Evolutionary conservation across 2,888 invertebrate species (phyloP).

Genomic region (Zaprionus bogoriensis): DNA sequence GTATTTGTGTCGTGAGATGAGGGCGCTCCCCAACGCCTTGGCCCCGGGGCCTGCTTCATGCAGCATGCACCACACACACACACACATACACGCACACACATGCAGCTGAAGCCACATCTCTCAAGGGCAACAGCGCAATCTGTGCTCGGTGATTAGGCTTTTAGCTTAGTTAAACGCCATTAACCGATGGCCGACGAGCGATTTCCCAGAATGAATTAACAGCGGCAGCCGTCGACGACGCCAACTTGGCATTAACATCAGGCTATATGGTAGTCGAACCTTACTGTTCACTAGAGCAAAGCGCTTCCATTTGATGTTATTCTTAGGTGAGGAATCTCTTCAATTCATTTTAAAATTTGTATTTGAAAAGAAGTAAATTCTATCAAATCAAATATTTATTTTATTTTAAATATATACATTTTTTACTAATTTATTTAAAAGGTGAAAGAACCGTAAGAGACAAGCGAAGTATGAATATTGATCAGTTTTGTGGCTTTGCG

Average conservation of each 20-base stretch:
- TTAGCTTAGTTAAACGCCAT: slow-evolving; percentile 57
- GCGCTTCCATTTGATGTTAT: no score
- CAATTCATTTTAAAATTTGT: no score
- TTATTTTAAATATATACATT: no score
- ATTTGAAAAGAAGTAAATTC: no score
- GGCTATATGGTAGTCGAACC: not conserved
- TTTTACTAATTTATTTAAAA: no score
- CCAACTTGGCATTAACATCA: not conserved
- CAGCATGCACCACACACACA: slow-evolving; percentile 9
- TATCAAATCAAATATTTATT: no score
- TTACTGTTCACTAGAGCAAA: not conserved
- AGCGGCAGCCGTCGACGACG: not conserved
- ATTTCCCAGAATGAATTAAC: slow-evolving; percentile 63
- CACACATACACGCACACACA: not conserved
- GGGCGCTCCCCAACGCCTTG: slow-evolving; percentile 39
- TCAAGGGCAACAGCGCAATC: slow-evolving; percentile 58
- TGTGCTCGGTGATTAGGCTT: slow-evolving; percentile 47
- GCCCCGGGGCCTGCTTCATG: slow-evolving; percentile 10
- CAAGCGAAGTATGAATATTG: no score
- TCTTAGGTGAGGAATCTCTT: no score
- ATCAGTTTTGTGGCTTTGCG: no score
- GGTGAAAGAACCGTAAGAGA: no score
- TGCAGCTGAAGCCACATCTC: slow-evolving; percentile 1
- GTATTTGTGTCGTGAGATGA: slow-evolving; percentile 73
- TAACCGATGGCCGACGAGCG: slow-evolving; percentile 13